A percentile compares a stretch with the other conserved stretches of the same genome.
Conservation (phyloP, 1,140 invertebrate genomes). For the Aphis craccivora region DNA sequence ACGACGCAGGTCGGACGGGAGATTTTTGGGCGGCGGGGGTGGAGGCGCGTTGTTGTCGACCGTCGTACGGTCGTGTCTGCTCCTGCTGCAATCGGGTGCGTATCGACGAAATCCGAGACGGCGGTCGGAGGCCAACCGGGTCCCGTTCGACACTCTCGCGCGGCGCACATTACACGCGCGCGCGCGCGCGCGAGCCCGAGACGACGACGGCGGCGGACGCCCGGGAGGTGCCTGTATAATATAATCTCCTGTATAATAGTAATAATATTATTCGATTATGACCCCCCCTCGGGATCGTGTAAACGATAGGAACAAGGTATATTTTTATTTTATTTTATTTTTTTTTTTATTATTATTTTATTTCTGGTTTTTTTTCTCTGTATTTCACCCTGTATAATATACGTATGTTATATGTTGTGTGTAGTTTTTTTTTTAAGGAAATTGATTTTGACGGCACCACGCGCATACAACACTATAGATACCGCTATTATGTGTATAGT, state of each 20-base stretch:
- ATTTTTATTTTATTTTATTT: slow-evolving; percentile 7
- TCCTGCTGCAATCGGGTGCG: slow-evolving; percentile 48
- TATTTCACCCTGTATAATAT: slow-evolving; percentile 29
- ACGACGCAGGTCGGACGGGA: too few species aligned
- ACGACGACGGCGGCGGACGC: background rate
- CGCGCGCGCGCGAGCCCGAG: background rate
- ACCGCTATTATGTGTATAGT: slow-evolving; percentile 23
- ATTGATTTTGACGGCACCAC: slow-evolving; percentile 52
- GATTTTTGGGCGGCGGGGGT: background rate
- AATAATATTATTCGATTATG: slow-evolving; percentile 57
- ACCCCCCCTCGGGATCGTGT: slow-evolving; percentile 51
- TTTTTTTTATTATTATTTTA: background rate
- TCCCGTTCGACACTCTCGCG: slow-evolving; percentile 20
- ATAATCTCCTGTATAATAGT: slow-evolving; percentile 44
- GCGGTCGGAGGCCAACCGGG: slow-evolving; percentile 53
- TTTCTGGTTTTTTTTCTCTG: background rate
- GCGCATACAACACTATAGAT: background rate
- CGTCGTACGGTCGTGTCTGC: background rate
- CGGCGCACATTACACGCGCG: background rate
- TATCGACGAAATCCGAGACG: slow-evolving; percentile 56
- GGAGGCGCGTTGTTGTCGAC: background rate
- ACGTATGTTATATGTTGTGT: background rate
- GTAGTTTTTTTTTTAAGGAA: slow-evolving; percentile 46
- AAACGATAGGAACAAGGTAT: slow-evolving; percentile 52
- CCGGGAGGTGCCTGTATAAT: slow-evolving; percentile 22